Percentiles rank a stretch among this genome's conserved stretches.
These are phyloP conservation scores for Vanessa cardui DNA, from an alignment of 2,888 invertebrate genomes.

Conservation along the genomic window DNA sequence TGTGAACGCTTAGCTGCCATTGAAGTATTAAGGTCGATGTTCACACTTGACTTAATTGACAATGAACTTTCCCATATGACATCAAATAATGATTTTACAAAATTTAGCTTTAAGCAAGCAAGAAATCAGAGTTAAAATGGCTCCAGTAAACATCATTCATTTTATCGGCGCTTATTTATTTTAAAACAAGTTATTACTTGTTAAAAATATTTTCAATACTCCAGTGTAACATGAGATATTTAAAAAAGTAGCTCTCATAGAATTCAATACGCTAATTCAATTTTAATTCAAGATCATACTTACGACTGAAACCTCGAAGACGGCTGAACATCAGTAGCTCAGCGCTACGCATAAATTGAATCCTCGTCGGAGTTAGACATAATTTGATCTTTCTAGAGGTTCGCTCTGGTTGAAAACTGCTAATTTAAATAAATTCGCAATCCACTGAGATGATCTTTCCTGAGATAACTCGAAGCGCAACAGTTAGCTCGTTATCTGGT, in stretches of 20 bases:
- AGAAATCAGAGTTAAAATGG: neutral
- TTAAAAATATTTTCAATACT: too few relatives aligned
- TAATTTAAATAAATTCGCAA: conserved; percentile 58
- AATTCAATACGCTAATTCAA: too few relatives aligned
- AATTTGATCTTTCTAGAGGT: conserved; percentile 40
- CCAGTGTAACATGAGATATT: too few relatives aligned
- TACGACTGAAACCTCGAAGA: neutral
- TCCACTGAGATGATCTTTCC: conserved; percentile 50
- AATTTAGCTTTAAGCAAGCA: neutral
- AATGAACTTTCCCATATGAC: conserved; percentile 7
- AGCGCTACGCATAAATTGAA: conserved; percentile 13
- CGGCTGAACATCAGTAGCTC: neutral
- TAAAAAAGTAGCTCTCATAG: too few relatives aligned
- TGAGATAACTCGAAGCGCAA: conserved; percentile 59
- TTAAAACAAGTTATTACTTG: too few relatives aligned
- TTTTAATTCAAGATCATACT: too few relatives aligned
- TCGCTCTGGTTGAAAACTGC: conserved; percentile 42
- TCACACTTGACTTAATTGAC: conserved; percentile 6
- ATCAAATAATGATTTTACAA: neutral
- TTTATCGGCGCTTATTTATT: neutral
- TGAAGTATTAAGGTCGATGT: conserved; percentile 11
- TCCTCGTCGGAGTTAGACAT: conserved; percentile 26
- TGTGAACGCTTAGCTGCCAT: conserved; percentile 2
- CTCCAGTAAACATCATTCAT: neutral
- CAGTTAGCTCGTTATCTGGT: conserved; percentile 65